Evolutionary conservation across 2,113 vertebrate genomes (phyloP).

Genomic region (Potamarius usumacintae): DNA sequence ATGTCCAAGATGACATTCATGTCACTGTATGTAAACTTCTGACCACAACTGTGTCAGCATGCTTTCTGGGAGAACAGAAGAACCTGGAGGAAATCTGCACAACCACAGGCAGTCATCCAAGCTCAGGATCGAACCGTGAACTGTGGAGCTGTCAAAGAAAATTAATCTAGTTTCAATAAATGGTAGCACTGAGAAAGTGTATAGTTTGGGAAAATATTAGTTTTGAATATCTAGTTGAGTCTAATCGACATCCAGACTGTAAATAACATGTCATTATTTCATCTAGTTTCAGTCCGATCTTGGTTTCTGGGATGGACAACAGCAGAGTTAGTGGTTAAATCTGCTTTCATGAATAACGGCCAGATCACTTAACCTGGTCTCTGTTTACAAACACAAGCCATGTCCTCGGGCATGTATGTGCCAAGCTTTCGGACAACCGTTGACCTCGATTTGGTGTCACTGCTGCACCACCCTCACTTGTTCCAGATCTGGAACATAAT

Average conservation of each 20-base stretch:
- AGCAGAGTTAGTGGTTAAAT: not conserved
- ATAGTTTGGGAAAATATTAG: not conserved
- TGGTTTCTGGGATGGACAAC: not conserved
- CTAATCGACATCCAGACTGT: not conserved
- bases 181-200: not conserved
- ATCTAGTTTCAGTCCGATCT: not conserved
- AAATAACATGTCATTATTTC: not conserved
- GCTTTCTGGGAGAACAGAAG: not conserved
- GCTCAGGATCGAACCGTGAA: not conserved
- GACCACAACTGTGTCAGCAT: not conserved
- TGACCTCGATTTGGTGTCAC: constrained; percentile 7
- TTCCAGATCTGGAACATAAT: constrained; percentile 30
- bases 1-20: too few species aligned
- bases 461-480: not conserved
- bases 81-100: not conserved
- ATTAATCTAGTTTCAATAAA: not conserved
- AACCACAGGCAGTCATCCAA: not conserved
- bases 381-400: constrained; percentile 16
- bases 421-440: not conserved
- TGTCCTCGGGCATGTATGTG: not conserved
- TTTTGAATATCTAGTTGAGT: not conserved
- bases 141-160: not conserved
- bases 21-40: too few species aligned
- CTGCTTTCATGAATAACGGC: not conserved
- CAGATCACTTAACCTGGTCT: not conserved